Evolutionary conservation across 2,797 vertebrate species (phyloP).

Genomic region (Lutjanus argentimaculatus): DNA sequence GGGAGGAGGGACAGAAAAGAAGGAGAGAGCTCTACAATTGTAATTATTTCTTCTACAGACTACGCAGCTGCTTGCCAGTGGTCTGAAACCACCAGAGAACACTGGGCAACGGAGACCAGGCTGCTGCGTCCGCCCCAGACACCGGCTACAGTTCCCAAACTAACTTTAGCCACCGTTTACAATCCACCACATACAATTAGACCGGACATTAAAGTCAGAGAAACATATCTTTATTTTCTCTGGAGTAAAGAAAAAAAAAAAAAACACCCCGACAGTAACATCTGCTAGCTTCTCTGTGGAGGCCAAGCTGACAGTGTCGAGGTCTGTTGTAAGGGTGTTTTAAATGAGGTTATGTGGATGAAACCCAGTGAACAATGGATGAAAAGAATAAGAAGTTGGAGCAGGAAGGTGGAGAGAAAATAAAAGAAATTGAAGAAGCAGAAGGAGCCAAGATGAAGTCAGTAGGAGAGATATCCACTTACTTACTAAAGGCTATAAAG

Average conservation of each 20-base stretch:
- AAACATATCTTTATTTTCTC: slow-evolving; percentile 79
- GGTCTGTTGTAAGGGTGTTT: slow-evolving; percentile 37
- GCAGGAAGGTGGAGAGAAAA: slow-evolving; percentile 25
- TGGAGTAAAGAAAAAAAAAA: slow-evolving; percentile 36
- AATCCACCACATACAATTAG: slow-evolving; percentile 83
- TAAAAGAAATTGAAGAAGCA: slow-evolving; percentile 24
- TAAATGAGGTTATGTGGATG: slow-evolving; percentile 33
- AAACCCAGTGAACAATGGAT: slow-evolving; percentile 29
- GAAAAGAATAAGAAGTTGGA: slow-evolving; percentile 22
- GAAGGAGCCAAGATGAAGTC: slow-evolving; percentile 54
- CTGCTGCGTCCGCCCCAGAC: slow-evolving; percentile 71
- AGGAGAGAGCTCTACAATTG: slow-evolving; percentile 72
- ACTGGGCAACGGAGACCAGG: slow-evolving; percentile 59
- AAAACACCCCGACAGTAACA: slow-evolving; percentile 43
- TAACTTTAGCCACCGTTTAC: slow-evolving; percentile 83
- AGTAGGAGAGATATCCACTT: slow-evolving; percentile 45
- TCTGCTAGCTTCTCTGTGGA: slow-evolving; percentile 46
- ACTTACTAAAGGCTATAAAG: slow-evolving; percentile 37
- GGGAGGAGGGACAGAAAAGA: slow-evolving; percentile 47
- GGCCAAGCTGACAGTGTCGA: slow-evolving; percentile 32
- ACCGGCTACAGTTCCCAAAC: slow-evolving; percentile 75
- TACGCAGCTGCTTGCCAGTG: slow-evolving; percentile 76
- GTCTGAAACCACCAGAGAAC: slow-evolving; percentile 77
- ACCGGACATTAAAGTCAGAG: slow-evolving; percentile 75
- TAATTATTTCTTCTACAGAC: slow-evolving; percentile 80